A percentile compares a stretch with the other conserved stretches of the same genome.
Evolutionary conservation across 2,797 vertebrate genomes (phyloP).

Genomic region (Ibycter americanus): DNA sequence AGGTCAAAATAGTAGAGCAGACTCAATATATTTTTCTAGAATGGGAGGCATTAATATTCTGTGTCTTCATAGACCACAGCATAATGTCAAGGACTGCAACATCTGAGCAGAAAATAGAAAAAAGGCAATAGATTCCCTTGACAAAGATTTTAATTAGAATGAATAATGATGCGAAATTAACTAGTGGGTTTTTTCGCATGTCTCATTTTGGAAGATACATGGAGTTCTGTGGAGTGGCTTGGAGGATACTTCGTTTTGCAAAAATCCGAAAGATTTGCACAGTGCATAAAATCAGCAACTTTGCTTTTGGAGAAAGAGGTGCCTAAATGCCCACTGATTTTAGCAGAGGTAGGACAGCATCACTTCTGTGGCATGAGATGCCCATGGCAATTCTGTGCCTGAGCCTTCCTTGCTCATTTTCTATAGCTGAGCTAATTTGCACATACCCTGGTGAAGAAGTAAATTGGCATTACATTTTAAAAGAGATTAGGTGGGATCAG

Average conservation of each 20-base stretch:
- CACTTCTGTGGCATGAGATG: not conserved
- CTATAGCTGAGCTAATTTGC: not conserved
- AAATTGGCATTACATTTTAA: not conserved
- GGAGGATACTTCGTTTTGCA: not conserved
- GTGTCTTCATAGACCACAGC: not conserved
- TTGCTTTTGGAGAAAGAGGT: not conserved
- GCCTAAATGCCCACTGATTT: not conserved
- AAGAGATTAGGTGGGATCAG: constrained; percentile 14
- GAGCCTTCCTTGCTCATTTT: not conserved
- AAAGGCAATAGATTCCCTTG: constrained; percentile 27
- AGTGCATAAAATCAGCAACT: not conserved
- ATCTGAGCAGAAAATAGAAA: constrained; percentile 32
- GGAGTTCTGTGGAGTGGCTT: not conserved
- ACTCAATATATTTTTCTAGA: constrained; percentile 50
- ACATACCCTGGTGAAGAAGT: not conserved
- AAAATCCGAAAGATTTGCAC: not conserved
- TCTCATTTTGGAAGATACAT: constrained; percentile 9
- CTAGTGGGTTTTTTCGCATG: not conserved
- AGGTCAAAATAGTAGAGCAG: constrained; percentile 52
- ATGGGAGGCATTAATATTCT: constrained; percentile 52
- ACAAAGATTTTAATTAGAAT: constrained; percentile 60
- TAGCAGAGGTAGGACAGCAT: not conserved
- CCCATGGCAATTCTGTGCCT: not conserved
- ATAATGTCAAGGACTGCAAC: constrained; percentile 32
- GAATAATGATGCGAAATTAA: constrained; percentile 2